phyloP scores from a whole-genome alignment of 2,113 vertebrate genomes.

The Pterophyllum scalare region DNA sequence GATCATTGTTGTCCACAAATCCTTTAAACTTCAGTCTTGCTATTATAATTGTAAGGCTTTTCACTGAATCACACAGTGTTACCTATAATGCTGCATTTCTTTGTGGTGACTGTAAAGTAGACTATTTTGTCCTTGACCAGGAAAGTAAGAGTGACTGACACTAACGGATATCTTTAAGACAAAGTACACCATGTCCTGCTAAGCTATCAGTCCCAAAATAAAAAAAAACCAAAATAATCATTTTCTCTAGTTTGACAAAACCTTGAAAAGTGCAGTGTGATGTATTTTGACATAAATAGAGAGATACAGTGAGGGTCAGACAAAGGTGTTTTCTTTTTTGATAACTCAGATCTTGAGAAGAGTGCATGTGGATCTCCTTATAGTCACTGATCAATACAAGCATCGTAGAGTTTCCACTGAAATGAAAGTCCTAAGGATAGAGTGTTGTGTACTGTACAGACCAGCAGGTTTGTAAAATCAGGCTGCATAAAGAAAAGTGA shows the following conservation, averaged over 20 bases:
- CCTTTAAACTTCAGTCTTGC: neutral
- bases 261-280: neutral
- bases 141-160: neutral
- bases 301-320: neutral
- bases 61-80: neutral
- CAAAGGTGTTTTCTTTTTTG: neutral
- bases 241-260: conserved; percentile 26
- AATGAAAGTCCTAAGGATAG: neutral
- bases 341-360: neutral
- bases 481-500: conserved; percentile 1
- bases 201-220: conserved; percentile 32
- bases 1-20: neutral
- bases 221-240: conserved; percentile 33
- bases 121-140: conserved; percentile 20
- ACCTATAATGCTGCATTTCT: conserved; percentile 3
- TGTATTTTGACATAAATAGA: neutral
- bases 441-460: neutral
- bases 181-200: conserved; percentile 34
- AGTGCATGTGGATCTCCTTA: neutral
- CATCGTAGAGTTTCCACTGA: neutral
- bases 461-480: neutral
- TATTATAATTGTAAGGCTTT: neutral
- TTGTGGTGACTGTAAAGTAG: neutral
- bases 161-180: conserved; percentile 44
- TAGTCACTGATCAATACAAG: neutral